Conservation (phyloP, 1,140 invertebrate species). For the Eupristina koningsbergeri region DNA sequence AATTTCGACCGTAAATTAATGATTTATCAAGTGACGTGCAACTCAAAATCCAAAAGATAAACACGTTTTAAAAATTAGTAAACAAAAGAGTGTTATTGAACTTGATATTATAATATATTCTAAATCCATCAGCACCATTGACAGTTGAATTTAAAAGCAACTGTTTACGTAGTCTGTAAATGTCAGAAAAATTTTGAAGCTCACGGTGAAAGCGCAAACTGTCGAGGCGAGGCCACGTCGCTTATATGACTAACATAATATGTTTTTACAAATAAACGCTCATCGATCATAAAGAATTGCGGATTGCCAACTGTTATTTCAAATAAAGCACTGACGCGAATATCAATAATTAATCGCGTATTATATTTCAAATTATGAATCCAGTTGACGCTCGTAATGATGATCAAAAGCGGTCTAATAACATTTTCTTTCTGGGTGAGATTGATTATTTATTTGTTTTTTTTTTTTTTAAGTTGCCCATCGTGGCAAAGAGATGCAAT, state of each 20-base stretch:
- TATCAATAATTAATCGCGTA: too few relatives aligned
- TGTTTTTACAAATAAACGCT: constrained; percentile 1
- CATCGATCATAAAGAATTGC: neutral
- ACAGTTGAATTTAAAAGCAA: constrained; percentile 6
- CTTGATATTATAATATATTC: neutral
- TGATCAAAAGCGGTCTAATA: too few relatives aligned
- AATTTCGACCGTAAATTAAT: too few relatives aligned
- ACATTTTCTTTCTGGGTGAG: too few relatives aligned
- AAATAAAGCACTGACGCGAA: neutral
- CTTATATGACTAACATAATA: neutral
- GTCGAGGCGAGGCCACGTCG: constrained; percentile 54
- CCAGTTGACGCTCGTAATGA: too few relatives aligned
- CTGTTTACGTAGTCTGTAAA: constrained; percentile 8
- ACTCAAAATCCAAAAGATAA: too few relatives aligned
- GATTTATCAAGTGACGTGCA: too few relatives aligned
- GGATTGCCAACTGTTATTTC: neutral
- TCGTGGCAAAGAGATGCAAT: too few relatives aligned
- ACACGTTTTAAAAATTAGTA: neutral
- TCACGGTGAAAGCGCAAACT: constrained; percentile 32
- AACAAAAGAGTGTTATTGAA: neutral
- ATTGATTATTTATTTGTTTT: too few relatives aligned
- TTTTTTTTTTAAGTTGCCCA: too few relatives aligned
- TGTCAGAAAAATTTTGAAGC: constrained; percentile 30
- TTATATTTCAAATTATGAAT: too few relatives aligned
- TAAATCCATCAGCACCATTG: constrained; percentile 2